Evolutionary conservation across 2,888 invertebrate genomes (phyloP).

Genomic region (Nebria brevicollis): DNA sequence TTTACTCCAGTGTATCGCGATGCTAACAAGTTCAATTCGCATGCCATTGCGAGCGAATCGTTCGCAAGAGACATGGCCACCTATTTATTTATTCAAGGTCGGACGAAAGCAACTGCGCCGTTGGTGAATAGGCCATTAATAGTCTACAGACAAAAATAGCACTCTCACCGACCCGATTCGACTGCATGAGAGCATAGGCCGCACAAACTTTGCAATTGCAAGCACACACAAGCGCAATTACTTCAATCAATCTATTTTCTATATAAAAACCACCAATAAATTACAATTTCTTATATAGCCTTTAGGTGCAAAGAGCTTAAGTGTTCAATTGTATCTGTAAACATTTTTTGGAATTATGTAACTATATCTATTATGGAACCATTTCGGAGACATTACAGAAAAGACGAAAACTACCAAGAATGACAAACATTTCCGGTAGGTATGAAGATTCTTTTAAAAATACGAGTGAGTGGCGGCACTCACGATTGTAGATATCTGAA

Average conservation of each 20-base stretch:
- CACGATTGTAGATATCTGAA: no score
- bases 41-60: slow-evolving; percentile 20
- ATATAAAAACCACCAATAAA: neutral
- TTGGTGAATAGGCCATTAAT: slow-evolving; percentile 42
- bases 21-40: slow-evolving; percentile 26
- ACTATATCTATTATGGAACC: no score
- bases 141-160: slow-evolving; percentile 39
- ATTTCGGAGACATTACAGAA: no score
- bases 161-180: neutral
- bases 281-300: no score
- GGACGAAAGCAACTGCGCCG: slow-evolving; percentile 37
- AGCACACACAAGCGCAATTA: neutral
- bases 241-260: neutral
- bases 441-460: no score
- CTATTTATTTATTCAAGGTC: slow-evolving; percentile 45
- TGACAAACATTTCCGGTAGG: no score
- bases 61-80: slow-evolving; percentile 24
- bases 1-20: neutral
- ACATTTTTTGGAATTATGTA: no score
- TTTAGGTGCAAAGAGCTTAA: no score
- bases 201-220: neutral
- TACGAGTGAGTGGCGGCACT: no score
- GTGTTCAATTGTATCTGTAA: no score
- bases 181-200: neutral
- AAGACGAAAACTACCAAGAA: no score